Base-by-base conservation (phyloP, 2,113 vertebrate genomes). In the Aplodontia rufa region DNA sequence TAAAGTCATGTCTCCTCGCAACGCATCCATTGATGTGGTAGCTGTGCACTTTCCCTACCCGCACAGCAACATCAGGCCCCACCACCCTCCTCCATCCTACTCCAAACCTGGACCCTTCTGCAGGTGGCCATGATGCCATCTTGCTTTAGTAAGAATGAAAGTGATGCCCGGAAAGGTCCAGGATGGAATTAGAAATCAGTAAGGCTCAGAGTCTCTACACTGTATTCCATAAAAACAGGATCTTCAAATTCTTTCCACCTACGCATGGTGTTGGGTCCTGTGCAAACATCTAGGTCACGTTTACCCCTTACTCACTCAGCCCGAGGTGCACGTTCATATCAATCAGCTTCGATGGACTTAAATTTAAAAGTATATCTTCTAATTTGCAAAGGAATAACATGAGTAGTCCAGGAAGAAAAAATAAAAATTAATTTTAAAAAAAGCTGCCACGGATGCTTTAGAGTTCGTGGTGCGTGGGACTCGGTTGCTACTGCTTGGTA, bases 51-150 rank as follows among this genome's bases (percentile, higher is more conserved):
- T 20, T 1, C 9, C 11, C 20, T 45, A 69, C 45, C 55, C 58
- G 22, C 1, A 2, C 0, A 22, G n/a, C 6, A 17, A 26, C n/a
- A 8, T 0, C n/a, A n/a, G n/a, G n/a, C n/a, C n/a, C n/a, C n/a
- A n/a, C n/a, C n/a, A n/a, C n/a, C n/a, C n/a, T n/a, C n/a, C n/a
- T n/a, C n/a, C n/a, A 32, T 37, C 1, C 16, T 45, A 42, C 74
- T 40, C 55, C 45, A 32, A 30, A 2, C 30, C 1, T 16, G 42
- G 32, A 20, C 32, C 68, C 10, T 40, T 22, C 40, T 20, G 14
- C 45, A 78, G 35, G 7, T n/a, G 8, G 14, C 35, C 40, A 14
- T 0, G 14, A 24, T 5, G 14, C 32, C 8, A 10, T 13, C 69
- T 60, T 51, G 20, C 26, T 87, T 80, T 68, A 51, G 9, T 19